A percentile compares a stretch with the other conserved stretches of the same genome.
These are phyloP conservation scores for Tetranychus truncatus DNA, from an alignment of 2,888 invertebrate genomes.

Conservation along the genomic window DNA sequence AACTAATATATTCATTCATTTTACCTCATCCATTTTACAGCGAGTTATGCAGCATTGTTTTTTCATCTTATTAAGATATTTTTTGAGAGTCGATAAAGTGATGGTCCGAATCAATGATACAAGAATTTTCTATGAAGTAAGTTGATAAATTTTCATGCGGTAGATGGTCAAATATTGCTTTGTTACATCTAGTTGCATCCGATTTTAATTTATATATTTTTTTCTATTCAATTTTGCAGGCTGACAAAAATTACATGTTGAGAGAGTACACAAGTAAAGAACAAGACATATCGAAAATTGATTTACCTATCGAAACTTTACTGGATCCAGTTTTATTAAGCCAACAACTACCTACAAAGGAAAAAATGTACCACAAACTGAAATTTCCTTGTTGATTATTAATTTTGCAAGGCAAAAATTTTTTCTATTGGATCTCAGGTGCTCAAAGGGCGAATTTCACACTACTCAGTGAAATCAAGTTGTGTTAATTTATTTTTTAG, in stretches of 20 bases:
- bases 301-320: constrained; percentile 44
- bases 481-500: too few species aligned
- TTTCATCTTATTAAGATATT: constrained; percentile 72
- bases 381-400: constrained; percentile 5
- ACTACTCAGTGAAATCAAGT: too few species aligned
- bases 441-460: too few species aligned
- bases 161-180: too few species aligned
- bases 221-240: constrained; percentile 26
- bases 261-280: constrained; percentile 65
- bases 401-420: not conserved
- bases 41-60: constrained; percentile 89
- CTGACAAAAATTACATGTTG: constrained; percentile 52
- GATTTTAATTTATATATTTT: not conserved
- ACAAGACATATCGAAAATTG: constrained; percentile 37
- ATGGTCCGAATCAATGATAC: constrained; percentile 72
- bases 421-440: not conserved
- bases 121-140: constrained; percentile 55
- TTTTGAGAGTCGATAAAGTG: constrained; percentile 82
- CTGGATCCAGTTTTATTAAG: constrained; percentile 50
- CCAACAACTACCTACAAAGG: constrained; percentile 44
- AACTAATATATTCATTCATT: not conserved
- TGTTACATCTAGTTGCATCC: too few species aligned
- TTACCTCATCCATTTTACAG: constrained; percentile 37
- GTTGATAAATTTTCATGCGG: not conserved
- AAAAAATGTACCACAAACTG: constrained; percentile 37